Percentiles rank a stretch among this genome's conserved stretches.
These are phyloP conservation scores for Criorhina ranunculi DNA, from an alignment of 2,888 invertebrate species.

Conservation along the genomic window DNA sequence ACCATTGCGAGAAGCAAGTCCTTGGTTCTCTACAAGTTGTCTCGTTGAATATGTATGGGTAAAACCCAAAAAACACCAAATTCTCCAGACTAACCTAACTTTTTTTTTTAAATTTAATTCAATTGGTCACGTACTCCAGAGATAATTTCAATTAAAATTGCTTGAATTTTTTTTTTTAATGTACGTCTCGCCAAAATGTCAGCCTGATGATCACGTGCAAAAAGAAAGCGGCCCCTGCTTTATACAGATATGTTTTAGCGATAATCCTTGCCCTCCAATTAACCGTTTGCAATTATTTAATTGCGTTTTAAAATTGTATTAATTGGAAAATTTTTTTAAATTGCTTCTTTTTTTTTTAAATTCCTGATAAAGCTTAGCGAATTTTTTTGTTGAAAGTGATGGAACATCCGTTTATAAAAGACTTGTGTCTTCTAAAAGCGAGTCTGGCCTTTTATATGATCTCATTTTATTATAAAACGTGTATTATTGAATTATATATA, in stretches of 20 bases:
- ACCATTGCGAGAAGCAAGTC: no score
- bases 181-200: constrained; percentile 29
- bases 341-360: constrained; percentile 16
- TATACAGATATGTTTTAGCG: constrained; percentile 35
- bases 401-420: constrained; percentile 28
- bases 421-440: neutral
- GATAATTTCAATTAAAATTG: constrained; percentile 8
- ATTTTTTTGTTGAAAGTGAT: neutral
- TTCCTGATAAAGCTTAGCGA: constrained; percentile 11
- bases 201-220: constrained; percentile 7
- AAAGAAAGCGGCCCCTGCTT: constrained; percentile 2
- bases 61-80: no score
- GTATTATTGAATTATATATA: neutral
- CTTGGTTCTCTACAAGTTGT: no score
- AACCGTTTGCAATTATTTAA: constrained; percentile 52
- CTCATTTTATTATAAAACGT: constrained; percentile 38
- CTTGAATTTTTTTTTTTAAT: neutral
- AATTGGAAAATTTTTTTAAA: constrained; percentile 4
- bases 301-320: constrained; percentile 49
- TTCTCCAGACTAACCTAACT: no score
- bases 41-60: no score
- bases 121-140: constrained; percentile 20
- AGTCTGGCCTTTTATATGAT: constrained; percentile 27
- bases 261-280: constrained; percentile 58
- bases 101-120: neutral